Base-by-base conservation (phyloP, 2,888 invertebrate genomes). In the Stenoptilia bipunctidactyla region DNA sequence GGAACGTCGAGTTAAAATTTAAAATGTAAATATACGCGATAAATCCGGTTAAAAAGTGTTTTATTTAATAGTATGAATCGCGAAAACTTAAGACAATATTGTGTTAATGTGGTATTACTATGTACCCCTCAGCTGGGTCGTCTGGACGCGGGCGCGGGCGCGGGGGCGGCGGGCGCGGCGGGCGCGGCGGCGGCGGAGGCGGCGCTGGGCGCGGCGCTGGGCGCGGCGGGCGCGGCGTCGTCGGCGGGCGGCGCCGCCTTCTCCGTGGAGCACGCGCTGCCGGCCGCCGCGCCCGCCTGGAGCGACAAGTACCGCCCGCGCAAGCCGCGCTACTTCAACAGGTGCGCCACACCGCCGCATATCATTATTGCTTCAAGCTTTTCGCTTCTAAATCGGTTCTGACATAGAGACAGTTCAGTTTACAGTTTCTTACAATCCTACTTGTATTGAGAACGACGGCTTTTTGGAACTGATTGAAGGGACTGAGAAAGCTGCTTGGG, bases 231-330 rank as follows among this genome's bases (percentile, higher is more conserved):
- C 13, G n/a, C n/a, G n/a, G n/a, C n/a, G n/a, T n/a, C n/a, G n/a
- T 92, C 94, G 91, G 88, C 88, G 33, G 88, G 87, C 34, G 95
- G 13, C 4, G 13, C 92, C 1, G 90, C 90, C 61, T 97, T 98
- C 82, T 93, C 95, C 43, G 97, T 94, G 36, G 94, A 98, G 87
- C 89, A 93, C 43, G 87, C 91, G 15, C 72, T 97, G 48, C 94
- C 95, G 53, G 90, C 95, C 53, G 90, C 90, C 45, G 91, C 94
- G 8, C 94, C 95, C 59, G 79, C 96, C 15, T 98, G 98, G 96
- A 96, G 97, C 0, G 98, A 99, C 76, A 99, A 98, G 79, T 99
- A 98, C 73, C 85, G 98, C 9, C 99, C 99, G 0, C 80, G 98
- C 36, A 99, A 99, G 52, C 99, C 99, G 1, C 80, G 98, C 13